Conservation (phyloP, 2,797 vertebrate genomes). For the Nannoperca australis region DNA sequence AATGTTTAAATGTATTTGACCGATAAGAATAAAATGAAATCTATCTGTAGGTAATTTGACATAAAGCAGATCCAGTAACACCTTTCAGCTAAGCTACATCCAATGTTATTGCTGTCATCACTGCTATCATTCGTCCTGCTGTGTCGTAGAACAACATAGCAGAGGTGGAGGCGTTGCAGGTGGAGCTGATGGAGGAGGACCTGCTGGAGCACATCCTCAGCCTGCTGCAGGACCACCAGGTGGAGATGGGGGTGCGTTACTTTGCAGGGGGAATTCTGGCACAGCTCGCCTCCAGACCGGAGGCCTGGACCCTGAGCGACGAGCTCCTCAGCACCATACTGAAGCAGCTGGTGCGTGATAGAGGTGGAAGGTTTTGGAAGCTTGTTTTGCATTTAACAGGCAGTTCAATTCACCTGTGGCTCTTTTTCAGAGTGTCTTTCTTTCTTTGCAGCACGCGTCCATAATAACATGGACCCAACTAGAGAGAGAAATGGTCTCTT, state of each 20-base stretch:
- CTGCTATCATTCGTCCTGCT: not conserved
- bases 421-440: conserved; percentile 36
- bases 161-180: conserved; percentile 93
- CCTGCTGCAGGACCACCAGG: conserved; percentile 88
- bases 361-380: not conserved
- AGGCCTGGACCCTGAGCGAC: conserved; percentile 89
- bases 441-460: conserved; percentile 89
- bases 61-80: not conserved
- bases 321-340: conserved; percentile 86
- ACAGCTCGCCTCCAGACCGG: conserved; percentile 90
- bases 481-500: conserved; percentile 94
- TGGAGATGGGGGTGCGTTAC: conserved; percentile 91
- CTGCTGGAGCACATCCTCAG: conserved; percentile 92
- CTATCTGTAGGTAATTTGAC: conserved; percentile 4
- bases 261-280: conserved; percentile 96
- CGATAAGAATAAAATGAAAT: not conserved
- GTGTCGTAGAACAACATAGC: conserved; percentile 92
- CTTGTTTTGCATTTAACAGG: not conserved
- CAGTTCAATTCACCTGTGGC: not conserved
- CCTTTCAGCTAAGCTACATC: not conserved
- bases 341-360: conserved; percentile 88
- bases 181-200: conserved; percentile 91
- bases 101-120: not conserved
- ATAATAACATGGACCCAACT: conserved; percentile 93
- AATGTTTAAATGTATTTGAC: conserved; percentile 2